A percentile compares a stretch with the other conserved stretches of the same genome.
phyloP scores from a whole-genome alignment of 2,113 vertebrate genomes.

The Thinocorus orbignyianus region DNA sequence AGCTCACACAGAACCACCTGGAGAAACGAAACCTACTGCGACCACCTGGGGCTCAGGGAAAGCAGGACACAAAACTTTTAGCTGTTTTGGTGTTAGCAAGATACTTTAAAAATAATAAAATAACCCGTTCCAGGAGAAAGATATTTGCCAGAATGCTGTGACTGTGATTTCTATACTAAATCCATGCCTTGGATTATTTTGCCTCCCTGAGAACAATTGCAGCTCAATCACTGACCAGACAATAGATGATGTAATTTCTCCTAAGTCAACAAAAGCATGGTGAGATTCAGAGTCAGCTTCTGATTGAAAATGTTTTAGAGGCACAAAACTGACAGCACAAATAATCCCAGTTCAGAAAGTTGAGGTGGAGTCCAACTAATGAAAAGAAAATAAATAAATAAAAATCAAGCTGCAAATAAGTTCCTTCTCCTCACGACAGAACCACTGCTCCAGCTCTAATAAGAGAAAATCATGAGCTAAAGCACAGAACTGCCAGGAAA shows the following conservation, averaged over 20 bases:
- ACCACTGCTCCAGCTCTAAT: neutral
- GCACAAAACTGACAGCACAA: neutral
- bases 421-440: neutral
- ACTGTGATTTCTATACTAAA: neutral
- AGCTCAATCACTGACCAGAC: neutral
- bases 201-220: neutral
- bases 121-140: neutral
- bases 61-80: neutral
- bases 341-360: neutral
- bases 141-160: neutral
- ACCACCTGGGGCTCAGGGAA: neutral
- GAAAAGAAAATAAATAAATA: no score
- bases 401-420: neutral
- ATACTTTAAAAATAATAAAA: neutral
- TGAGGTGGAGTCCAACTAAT: neutral
- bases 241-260: neutral
- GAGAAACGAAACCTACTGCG: neutral
- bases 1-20: neutral
- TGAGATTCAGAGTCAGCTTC: neutral
- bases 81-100: neutral
- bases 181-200: neutral
- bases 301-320: neutral
- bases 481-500: neutral
- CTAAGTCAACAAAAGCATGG: neutral
- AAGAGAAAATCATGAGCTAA: neutral